Evolutionary conservation across 2,113 vertebrate species (phyloP).

Genomic region (Bombycilla garrulus): DNA sequence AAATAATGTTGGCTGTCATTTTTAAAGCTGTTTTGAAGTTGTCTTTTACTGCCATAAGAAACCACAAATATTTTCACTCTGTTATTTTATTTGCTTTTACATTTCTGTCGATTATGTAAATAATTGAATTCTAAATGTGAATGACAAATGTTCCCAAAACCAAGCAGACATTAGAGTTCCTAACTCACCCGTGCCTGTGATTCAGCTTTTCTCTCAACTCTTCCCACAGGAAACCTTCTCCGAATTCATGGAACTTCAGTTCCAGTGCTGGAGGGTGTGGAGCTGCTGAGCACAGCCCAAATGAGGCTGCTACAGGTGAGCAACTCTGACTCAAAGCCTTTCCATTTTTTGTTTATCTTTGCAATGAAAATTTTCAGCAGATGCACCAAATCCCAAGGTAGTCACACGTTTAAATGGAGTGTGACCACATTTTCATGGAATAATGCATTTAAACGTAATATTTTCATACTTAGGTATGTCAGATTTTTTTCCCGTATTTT

Average conservation of each 20-base stretch:
- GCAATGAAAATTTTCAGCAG: neutral
- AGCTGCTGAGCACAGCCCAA: neutral
- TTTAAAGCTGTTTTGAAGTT: neutral
- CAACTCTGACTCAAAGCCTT: neutral
- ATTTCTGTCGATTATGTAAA: neutral
- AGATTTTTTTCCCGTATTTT: neutral
- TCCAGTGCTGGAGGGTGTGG: accelerated
- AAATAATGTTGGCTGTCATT: neutral
- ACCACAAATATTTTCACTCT: neutral
- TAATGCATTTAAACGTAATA: neutral
- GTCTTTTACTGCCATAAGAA: neutral
- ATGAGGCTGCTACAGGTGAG: neutral
- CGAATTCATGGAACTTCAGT: accelerated
- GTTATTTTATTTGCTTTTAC: neutral
- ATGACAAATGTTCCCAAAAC: neutral
- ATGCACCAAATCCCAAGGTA: neutral
- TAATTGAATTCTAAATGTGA: neutral
- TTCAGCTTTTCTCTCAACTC: neutral
- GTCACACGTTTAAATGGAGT: neutral
- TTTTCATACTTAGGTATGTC: neutral
- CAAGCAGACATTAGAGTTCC: neutral
- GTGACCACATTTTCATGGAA: neutral
- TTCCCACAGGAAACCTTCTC: neutral
- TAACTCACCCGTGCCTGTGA: neutral
- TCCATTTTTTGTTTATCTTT: neutral